Base-by-base conservation (phyloP, 2,113 vertebrate species). In the Archilochus colubris region DNA sequence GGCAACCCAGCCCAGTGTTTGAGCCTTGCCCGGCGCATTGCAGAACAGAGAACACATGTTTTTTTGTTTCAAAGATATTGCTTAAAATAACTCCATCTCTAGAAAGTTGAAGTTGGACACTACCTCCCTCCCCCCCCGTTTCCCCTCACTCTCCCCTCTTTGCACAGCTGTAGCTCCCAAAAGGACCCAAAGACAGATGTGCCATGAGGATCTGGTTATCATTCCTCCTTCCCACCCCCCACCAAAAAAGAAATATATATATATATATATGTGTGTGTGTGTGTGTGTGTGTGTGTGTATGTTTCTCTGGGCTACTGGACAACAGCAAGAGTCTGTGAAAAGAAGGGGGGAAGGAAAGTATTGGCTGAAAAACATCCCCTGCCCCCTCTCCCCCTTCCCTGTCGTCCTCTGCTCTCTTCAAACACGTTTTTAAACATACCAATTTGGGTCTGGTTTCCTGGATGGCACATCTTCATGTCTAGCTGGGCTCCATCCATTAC, bases 31-130 rank as follows among this genome's bases (percentile, higher is more conserved):
- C 44, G 6, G 50, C 7, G 48, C 48, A 0, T 64, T 95, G 88
- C 95, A 86, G 94, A 93, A 82, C 7, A 3, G 91, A 94, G 97
- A 97, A 97, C 96, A 97, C 96, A 96, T 7, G 76, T 82, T 95
- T 82, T 97, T 96, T 95, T 97, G 95, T 97, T 97, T 95, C 91
- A 88, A 86, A 97, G 87, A 97, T 90, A 95, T 94, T 93, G 86
- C 97, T 95, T 97, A 97, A 97, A 97, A 97, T 97, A 97, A 95
- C 95, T 97, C 72, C 70, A 94, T 97, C 92, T 95, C 96, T 97
- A 95, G 96, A 97, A 97, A 96, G 93, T 92, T 95, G 96, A 92
- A 96, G 94, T 82, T 93, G 86, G 79, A 88, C 48, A 40, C 77
- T n/a, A 16, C 36, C 70, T 9, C 36, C 74, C 46, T 11, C 44